These are phyloP conservation scores for Deilephila elpenor DNA, from an alignment of 2,888 invertebrate genomes.

Conservation along the genomic window DNA sequence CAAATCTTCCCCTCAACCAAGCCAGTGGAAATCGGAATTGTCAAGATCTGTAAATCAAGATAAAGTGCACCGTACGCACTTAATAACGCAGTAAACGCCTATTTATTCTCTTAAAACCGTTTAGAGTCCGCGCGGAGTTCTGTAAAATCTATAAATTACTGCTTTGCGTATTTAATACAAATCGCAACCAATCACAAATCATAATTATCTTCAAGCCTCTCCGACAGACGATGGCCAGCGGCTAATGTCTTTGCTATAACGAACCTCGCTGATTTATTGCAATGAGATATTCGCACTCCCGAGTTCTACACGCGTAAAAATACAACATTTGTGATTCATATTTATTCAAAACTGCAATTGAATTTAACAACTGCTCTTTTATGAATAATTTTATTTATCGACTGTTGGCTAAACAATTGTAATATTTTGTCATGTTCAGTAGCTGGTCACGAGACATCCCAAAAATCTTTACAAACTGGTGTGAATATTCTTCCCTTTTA, in stretches of 20 bases:
- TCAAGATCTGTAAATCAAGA: background rate
- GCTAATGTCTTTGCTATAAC: slow-evolving; percentile 59
- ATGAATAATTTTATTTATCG: background rate
- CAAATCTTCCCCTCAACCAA: background rate
- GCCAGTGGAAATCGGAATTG: background rate
- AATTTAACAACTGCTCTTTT: background rate
- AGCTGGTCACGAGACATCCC: no score
- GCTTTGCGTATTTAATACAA: slow-evolving; percentile 28
- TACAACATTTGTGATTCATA: background rate
- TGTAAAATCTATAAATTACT: slow-evolving; percentile 19
- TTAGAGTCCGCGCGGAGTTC: slow-evolving; percentile 4
- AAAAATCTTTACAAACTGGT: no score
- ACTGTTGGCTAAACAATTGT: no score
- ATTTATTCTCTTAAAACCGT: slow-evolving; percentile 17
- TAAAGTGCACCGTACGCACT: background rate
- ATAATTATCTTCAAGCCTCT: slow-evolving; percentile 59
- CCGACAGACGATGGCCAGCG: slow-evolving; percentile 47
- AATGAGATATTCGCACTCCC: slow-evolving; percentile 8
- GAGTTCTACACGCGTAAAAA: slow-evolving; percentile 10
- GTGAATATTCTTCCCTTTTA: no score
- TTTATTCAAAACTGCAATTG: background rate
- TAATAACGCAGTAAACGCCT: slow-evolving; percentile 1
- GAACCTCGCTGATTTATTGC: slow-evolving; percentile 62
- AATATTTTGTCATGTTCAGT: no score
- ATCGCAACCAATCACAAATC: slow-evolving; percentile 57